Conservation (phyloP, 2,113 vertebrate species). For the Bothrops jararaca region DNA sequence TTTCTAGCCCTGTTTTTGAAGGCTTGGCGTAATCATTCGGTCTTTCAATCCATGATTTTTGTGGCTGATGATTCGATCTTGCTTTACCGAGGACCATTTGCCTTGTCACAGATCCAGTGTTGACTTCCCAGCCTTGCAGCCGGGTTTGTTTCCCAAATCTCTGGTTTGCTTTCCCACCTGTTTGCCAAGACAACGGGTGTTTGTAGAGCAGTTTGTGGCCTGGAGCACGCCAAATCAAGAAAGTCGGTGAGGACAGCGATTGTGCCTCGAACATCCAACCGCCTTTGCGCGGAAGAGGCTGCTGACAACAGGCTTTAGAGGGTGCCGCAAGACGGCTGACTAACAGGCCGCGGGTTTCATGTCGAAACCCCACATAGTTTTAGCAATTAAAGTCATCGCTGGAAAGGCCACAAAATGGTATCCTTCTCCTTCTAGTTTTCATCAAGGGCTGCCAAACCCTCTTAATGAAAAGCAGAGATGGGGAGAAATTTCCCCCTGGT, state of each 20-base stretch:
- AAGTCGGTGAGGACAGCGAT: neutral
- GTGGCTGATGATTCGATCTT: no score
- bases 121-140: no score
- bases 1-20: no score
- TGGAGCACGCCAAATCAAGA: neutral
- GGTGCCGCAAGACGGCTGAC: neutral
- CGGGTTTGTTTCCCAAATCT: neutral
- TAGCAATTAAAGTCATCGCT: constrained; percentile 54
- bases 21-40: no score
- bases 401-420: constrained; percentile 47
- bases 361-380: constrained; percentile 49
- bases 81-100: no score
- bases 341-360: constrained; percentile 5
- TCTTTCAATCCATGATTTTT: no score
- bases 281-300: fast-evolving
- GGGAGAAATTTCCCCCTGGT: constrained; percentile 6
- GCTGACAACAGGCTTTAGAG: neutral
- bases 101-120: no score
- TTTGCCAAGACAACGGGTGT: no score
- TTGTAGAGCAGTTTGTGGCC: neutral
- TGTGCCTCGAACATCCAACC: neutral
- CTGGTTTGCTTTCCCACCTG: neutral
- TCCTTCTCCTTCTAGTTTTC: constrained; percentile 23
- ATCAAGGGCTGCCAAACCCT: constrained; percentile 25
- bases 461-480: constrained; percentile 38